Evolutionary conservation across 2,888 invertebrate genomes (phyloP), one percentile per base, ranked within the genome.

Genomic region (Dimorphilus gyrociliatus): DNA sequence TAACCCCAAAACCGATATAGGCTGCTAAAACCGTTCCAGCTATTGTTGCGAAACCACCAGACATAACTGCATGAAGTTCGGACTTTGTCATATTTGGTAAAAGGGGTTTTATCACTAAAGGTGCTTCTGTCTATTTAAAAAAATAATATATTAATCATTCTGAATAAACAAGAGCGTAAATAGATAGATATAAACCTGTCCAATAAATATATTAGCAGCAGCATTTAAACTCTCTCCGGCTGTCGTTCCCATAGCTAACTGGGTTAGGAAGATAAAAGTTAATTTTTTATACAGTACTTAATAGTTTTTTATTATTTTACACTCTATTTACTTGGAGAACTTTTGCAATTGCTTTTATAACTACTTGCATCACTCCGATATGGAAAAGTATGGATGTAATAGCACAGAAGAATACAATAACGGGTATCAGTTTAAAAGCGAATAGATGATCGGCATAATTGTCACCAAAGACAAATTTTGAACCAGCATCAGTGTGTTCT

Each of bases 31-130:
- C 84, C 1, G 46, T 10, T 78, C 66, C 84, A 23, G 90, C 86
- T 6, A 92, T 86, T 1, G 88, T 85, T 0, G 90, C 84, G 63
- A 90, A 90, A 3, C 92, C 92, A 0, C 82, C 81, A 0, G 81
- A 74, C 81, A 92, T 81, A 10, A 97, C 72, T 1, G 88, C 76
- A 57, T 90, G 86, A 0, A 94, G 62, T 65, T 94, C 94, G 0
- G 88, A 90, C 17, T 73, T 71, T 0, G 94, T 94, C 55, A 94
- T 68, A 36, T 73, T 63, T n/a, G 70, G 57, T 7, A 94, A 61
- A 48, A 86, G 90, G 0, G 90, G 88, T 48, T 78, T 75, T 33
- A 94, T 75, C 32, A 94, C 59, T 27, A 94, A 60, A 0, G 85
- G 80, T 3, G 86, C 79, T 67, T 94, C 94, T 1, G 79, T 76